Evolutionary conservation across 2,113 vertebrate species (phyloP).

Genomic region (Guaruba guarouba): DNA sequence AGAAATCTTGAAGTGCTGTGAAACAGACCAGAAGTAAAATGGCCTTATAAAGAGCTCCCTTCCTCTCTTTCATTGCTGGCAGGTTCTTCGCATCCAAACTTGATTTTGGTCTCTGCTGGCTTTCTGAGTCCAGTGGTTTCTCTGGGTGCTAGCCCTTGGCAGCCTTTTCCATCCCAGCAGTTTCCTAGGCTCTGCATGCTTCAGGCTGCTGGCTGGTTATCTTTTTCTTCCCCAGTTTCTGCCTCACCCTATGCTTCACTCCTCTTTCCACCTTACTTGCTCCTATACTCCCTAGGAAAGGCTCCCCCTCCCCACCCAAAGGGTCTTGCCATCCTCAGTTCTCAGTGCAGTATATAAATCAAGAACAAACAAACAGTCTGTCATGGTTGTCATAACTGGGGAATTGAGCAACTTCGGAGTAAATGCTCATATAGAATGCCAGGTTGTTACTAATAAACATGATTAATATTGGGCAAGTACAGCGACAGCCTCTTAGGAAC

Average conservation of each 20-base stretch:
- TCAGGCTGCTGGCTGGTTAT: neutral
- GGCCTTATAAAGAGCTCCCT: neutral
- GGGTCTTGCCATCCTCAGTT: neutral
- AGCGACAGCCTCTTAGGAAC: neutral
- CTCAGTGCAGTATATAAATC: neutral
- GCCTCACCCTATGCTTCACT: neutral
- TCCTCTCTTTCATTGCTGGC: neutral
- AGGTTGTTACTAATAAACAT: neutral
- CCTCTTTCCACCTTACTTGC: neutral
- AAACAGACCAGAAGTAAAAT: neutral
- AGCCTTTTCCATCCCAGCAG: neutral
- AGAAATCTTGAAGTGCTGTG: neutral
- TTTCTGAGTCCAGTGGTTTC: neutral
- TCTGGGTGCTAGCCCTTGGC: neutral
- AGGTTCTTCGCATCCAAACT: neutral
- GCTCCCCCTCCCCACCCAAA: neutral
- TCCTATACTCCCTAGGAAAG: neutral
- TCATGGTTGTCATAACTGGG: neutral
- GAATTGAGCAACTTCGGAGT: neutral
- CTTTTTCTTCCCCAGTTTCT: neutral
- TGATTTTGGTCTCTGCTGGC: neutral
- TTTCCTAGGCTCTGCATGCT: neutral
- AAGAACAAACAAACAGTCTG: neutral
- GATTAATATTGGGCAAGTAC: neutral
- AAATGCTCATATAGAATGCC: rapidly evolving